A percentile compares a stretch with the other conserved stretches of the same genome.
phyloP scores from a whole-genome alignment of 2,888 invertebrate genomes.

The Ferrisia virgata region DNA sequence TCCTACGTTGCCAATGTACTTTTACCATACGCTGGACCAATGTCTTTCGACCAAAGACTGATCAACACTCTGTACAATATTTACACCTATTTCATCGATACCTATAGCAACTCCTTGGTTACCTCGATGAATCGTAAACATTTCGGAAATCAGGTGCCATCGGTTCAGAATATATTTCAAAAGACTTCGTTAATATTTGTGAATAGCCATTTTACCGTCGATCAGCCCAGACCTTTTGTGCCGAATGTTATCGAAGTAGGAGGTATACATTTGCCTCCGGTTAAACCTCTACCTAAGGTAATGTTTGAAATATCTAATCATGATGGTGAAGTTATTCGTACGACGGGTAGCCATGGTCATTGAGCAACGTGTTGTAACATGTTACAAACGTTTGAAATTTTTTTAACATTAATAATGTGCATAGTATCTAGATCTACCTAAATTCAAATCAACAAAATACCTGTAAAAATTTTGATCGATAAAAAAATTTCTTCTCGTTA shows the following conservation, averaged over 20 bases:
- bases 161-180: constrained; percentile 7
- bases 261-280: constrained; percentile 41
- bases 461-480: too few relatives aligned
- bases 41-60: constrained; percentile 55
- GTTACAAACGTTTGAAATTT: too few relatives aligned
- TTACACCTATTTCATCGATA: constrained; percentile 50
- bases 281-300: constrained; percentile 42
- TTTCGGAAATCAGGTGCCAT: constrained; percentile 43
- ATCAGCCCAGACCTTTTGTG: constrained; percentile 34
- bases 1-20: constrained; percentile 49
- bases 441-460: too few relatives aligned
- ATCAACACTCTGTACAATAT: constrained; percentile 55
- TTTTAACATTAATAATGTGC: too few relatives aligned
- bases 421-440: too few relatives aligned
- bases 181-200: constrained; percentile 45
- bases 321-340: too few relatives aligned
- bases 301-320: too few relatives aligned
- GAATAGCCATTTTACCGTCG: constrained; percentile 44
- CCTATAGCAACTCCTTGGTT: constrained; percentile 39
- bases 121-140: constrained; percentile 44
- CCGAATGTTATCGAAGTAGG: constrained; percentile 46
- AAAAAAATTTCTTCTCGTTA: too few relatives aligned
- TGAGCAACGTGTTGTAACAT: too few relatives aligned
- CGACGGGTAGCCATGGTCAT: too few relatives aligned
- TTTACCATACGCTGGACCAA: constrained; percentile 46